phyloP scores from a whole-genome alignment of 2,888 invertebrate species.

The Hyposoter dolosus region DNA sequence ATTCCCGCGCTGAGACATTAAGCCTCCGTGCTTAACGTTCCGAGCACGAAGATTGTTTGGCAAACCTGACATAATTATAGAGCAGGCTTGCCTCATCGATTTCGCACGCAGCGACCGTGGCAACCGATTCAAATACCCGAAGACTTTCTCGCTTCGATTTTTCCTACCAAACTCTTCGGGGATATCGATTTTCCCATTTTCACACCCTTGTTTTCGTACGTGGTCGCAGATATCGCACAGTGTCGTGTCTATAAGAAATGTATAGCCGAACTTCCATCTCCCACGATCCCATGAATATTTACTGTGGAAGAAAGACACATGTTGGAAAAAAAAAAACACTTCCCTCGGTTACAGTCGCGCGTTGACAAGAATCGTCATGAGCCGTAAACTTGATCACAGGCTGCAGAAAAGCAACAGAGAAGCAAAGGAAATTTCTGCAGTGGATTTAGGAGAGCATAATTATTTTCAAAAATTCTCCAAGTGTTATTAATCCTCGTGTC shows the following conservation, averaged over 20 bases:
- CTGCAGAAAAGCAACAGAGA: not conserved
- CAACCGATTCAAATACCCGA: not conserved
- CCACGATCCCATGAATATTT: conserved; percentile 1
- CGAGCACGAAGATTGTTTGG: too few relatives aligned
- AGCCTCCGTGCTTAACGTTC: too few relatives aligned
- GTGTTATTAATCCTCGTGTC: not conserved
- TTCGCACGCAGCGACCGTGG: not conserved
- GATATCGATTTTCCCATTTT: not conserved
- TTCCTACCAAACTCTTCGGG: not conserved
- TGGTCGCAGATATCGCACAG: not conserved
- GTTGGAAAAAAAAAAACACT: not conserved
- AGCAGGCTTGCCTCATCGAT: not conserved
- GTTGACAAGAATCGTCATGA: conserved; percentile 2
- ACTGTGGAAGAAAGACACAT: not conserved
- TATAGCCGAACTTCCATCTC: not conserved
- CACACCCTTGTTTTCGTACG: not conserved
- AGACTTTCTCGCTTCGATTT: not conserved
- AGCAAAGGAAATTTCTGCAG: not conserved
- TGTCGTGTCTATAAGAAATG: conserved; percentile 7
- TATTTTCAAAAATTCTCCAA: not conserved
- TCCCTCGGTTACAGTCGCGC: not conserved
- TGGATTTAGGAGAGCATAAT: not conserved
- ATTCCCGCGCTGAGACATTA: too few relatives aligned
- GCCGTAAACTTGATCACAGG: not conserved
- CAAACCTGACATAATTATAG: too few relatives aligned